A percentile compares a stretch with the other conserved stretches of the same genome.
Conservation (phyloP, 2,113 vertebrate species). For the Grammomys surdaster region DNA sequence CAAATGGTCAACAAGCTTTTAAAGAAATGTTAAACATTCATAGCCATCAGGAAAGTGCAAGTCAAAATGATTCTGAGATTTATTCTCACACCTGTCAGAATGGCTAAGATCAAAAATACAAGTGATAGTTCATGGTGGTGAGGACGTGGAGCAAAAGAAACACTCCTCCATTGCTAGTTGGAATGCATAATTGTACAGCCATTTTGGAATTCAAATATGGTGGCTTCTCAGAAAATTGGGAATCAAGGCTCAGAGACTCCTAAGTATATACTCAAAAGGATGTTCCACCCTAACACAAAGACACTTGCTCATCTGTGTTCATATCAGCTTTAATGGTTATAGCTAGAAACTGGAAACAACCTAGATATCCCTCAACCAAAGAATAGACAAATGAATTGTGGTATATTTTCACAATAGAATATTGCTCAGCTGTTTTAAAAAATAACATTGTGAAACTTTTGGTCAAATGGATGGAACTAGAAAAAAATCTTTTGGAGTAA, state of each 20-base stretch:
- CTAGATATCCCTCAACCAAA: neutral
- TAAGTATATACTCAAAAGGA: neutral
- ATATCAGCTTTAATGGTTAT: neutral
- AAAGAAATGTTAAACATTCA: neutral
- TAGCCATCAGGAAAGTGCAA: neutral
- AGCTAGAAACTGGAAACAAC: neutral
- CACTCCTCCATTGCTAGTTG: neutral
- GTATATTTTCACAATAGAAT: neutral
- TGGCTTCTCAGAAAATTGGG: neutral
- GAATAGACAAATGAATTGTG: neutral
- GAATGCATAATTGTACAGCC: neutral
- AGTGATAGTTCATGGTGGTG: neutral
- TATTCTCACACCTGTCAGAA: neutral
- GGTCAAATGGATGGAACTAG: neutral
- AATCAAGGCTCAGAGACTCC: neutral
- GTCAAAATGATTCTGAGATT: neutral
- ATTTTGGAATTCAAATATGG: neutral
- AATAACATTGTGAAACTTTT: neutral
- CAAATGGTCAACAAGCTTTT: neutral
- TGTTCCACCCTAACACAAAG: neutral
- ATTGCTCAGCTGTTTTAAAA: neutral
- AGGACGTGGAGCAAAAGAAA: neutral
- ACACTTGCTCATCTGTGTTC: neutral
- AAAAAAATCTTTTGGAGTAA: neutral
- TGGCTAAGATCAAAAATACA: neutral